Base-by-base conservation (phyloP, 2,888 invertebrate species). In the Caenorhabditis imperialis region DNA sequence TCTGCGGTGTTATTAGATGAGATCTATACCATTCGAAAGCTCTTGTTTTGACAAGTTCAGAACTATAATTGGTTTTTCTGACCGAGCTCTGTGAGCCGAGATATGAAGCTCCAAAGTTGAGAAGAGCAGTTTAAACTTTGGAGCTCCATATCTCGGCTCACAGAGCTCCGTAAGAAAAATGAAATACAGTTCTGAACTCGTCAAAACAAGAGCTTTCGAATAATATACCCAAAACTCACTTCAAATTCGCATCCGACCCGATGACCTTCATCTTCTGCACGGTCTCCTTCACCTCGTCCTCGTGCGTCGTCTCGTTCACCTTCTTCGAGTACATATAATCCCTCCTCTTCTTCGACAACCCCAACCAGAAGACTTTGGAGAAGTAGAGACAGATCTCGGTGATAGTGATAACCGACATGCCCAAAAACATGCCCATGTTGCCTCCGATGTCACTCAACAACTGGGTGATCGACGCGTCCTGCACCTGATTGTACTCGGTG, bases 351-450 rank as follows among this genome's bases (percentile, higher is more conserved):
- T 77, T 84, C 18, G 82, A 84, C 16, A 85, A 57, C 33, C 77
- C 79, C n/a, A 86, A 73, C 87, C 87, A 87, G 27, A 77, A 75
- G 4, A 85, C 62, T 74, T 87, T 87, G 18, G 76, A 75, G 37
- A 87, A 67, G 74, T 72, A 87, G n/a, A 87, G 78, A 45, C 79
- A 62, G 7, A 86, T 72, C 54, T 87, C 87, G n/a, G 79, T 77
- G 30, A 85, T 69, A 1, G 86, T 85, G 30, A 87, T 74, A n/a
- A 88, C 70, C 12, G 81, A 81, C 84, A 87, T 86, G 16, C 87
- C 87, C 62, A 87, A 61, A 60, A 86, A 88, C 72, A 87, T 75
- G 8, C 87, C 87, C 85, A 87, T 85, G 55, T 85, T 88, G 6
- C 87, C 87, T 22, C 87, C 87, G 61, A 87, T 86, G 77, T 86